Conservation (phyloP, 2,113 vertebrate species). For the Chroicocephalus ridibundus region DNA sequence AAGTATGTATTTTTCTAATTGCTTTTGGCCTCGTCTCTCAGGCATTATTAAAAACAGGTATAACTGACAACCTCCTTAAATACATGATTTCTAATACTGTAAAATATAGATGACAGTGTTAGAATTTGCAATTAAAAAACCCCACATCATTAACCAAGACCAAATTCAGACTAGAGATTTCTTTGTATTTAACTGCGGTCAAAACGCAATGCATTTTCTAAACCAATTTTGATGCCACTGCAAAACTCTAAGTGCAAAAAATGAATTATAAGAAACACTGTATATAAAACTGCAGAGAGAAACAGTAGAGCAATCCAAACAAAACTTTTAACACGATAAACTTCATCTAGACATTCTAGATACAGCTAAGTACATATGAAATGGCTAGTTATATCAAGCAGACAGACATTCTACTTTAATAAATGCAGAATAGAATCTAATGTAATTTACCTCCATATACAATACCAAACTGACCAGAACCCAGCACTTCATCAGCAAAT, state of each 20-base stretch:
- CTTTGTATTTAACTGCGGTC: not conserved
- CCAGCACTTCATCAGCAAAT: conserved; percentile 97
- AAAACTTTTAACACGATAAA: not conserved
- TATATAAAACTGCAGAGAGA: not conserved
- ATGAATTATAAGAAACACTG: not conserved
- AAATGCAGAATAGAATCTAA: not conserved
- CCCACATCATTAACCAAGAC: not conserved
- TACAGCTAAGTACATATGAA: not conserved
- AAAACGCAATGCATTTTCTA: not conserved
- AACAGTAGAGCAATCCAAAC: not conserved
- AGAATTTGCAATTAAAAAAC: not conserved
- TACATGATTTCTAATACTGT: not conserved
- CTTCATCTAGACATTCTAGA: not conserved
- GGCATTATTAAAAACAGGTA: not conserved
- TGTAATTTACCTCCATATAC: conserved; percentile 91
- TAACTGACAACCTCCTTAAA: not conserved
- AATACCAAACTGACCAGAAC: conserved; percentile 97
- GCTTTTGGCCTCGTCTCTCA: not conserved
- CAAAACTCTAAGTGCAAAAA: not conserved
- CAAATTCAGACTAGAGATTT: not conserved
- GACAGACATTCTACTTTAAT: not conserved
- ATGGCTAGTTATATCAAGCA: not conserved
- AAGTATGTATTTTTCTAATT: not conserved
- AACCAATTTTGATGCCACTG: not conserved
- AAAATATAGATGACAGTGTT: not conserved